Conservation (phyloP, 1,140 invertebrate species). For the Nephotettix cincticeps region DNA sequence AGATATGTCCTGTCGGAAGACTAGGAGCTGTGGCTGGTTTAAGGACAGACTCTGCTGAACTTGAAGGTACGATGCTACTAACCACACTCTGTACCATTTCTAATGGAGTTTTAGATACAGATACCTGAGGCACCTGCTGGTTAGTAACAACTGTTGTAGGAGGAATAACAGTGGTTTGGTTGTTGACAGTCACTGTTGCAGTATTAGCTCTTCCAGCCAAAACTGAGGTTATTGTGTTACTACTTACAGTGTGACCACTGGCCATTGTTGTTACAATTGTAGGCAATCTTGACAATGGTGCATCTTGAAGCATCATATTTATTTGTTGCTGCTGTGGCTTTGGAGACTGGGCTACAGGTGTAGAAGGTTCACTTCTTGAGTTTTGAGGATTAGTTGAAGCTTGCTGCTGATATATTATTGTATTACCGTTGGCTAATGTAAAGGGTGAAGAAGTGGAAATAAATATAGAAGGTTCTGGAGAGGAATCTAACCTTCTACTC, state of each 20-base stretch:
- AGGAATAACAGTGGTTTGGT: conserved; percentile 16
- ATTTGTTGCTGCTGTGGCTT: conserved; percentile 17
- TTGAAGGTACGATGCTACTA: conserved; percentile 61
- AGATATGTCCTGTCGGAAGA: conserved; percentile 65
- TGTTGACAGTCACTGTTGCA: conserved; percentile 67
- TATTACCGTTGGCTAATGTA: conserved; percentile 15
- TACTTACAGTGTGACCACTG: conserved; percentile 67
- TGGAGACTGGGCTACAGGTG: conserved; percentile 10
- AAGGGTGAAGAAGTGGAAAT: conserved; percentile 27
- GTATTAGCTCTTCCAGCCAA: conserved; percentile 72
- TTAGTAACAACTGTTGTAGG: conserved; percentile 18
- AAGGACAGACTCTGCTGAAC: conserved; percentile 36
- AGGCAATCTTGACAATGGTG: conserved; percentile 11
- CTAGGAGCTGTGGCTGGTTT: conserved; percentile 38
- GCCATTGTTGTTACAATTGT: conserved; percentile 68
- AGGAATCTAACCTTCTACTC: conserved; percentile 16
- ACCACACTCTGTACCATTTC: conserved; percentile 81
- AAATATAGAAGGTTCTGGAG: conserved; percentile 24
- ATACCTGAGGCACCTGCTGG: conserved; percentile 26
- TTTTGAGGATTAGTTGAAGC: not conserved
- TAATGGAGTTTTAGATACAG: conserved; percentile 64
- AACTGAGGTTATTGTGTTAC: conserved; percentile 75
- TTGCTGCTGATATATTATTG: conserved; percentile 9
- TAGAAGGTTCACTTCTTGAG: not conserved
- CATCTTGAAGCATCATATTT: conserved; percentile 24